Evolutionary conservation across 1,140 invertebrate genomes (phyloP), one percentile per base, ranked within the genome.

Genomic region (Eubasilissa regina): DNA sequence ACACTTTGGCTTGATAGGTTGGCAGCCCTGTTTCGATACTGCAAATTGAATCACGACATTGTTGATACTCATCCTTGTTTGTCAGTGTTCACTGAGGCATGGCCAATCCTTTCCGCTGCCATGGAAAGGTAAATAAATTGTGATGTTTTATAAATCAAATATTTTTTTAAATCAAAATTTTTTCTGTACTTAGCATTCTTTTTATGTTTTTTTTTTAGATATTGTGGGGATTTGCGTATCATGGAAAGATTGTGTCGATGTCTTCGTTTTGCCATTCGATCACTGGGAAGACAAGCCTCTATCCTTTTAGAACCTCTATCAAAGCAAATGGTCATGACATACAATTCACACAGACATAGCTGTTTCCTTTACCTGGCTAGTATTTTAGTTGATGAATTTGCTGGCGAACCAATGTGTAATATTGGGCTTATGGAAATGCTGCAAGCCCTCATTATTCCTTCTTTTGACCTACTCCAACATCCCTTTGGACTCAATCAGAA

Each of bases 321-420:
- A 47, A 91, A 94, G 87, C 94, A 97, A 92, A 96, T 99, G 85
- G 93, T 97, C 0, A 86, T 89, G 55, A 89, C 98, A n/a, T 99
- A 99, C 87, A 87, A 91, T 17, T 81, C 89, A 17, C 93, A 96
- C 86, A 92, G 95, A 81, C 97, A 99, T 88, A 98, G 97, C 70
- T 99, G 97, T 88, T 96, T 98, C 85, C 91, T 99, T 3, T 99
- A 99, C 86, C 90, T 99, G 66, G 96, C 95, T 8, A 97, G 96
- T 81, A 97, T 99, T 84, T 88, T 99, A 56, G 97, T 99, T 11
- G 97, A 99, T 89, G 97, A 98, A 88, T 98, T 97, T 86, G 96
- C 94, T 1, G 85, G 85, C 66, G 92, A 94, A 83, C 85, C 89
- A 0, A 90, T 91, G 7, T 96, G 95, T 85, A 91, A 94, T 9